Percentiles rank a stretch among this genome's conserved stretches.
Evolutionary conservation across 2,113 vertebrate genomes (phyloP).

Genomic region (Tringa solitaria): DNA sequence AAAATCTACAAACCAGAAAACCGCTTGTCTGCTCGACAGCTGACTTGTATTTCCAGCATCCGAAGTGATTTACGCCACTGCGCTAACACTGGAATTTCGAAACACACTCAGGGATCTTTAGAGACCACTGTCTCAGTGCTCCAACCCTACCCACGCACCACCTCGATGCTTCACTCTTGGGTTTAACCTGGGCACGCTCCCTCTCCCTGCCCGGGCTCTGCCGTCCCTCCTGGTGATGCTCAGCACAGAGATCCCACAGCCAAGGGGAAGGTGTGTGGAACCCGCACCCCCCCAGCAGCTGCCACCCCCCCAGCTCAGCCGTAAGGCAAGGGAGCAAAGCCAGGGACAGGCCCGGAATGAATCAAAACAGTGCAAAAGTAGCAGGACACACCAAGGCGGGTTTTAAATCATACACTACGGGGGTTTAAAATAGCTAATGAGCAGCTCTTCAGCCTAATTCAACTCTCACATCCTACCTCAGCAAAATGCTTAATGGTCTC

Average conservation of each 20-base stretch:
- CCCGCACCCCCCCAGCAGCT: neutral
- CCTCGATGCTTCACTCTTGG: neutral
- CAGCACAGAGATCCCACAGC: rapidly evolving
- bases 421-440: neutral
- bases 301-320: neutral
- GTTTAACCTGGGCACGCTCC: neutral
- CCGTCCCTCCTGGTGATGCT: neutral
- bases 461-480: neutral
- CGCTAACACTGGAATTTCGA: neutral
- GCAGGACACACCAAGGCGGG: rapidly evolving
- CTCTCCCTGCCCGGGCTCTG: neutral
- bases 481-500: neutral
- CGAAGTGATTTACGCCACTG: neutral
- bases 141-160: neutral
- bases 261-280: rapidly evolving
- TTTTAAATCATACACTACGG: neutral
- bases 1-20: neutral
- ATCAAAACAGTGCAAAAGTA: neutral
- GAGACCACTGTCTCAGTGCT: neutral
- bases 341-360: neutral
- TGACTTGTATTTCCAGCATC: neutral
- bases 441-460: neutral
- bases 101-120: neutral
- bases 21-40: neutral
- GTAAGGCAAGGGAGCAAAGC: neutral